phyloP scores from a whole-genome alignment of 2,113 vertebrate species.

The Syngnathus floridae region DNA sequence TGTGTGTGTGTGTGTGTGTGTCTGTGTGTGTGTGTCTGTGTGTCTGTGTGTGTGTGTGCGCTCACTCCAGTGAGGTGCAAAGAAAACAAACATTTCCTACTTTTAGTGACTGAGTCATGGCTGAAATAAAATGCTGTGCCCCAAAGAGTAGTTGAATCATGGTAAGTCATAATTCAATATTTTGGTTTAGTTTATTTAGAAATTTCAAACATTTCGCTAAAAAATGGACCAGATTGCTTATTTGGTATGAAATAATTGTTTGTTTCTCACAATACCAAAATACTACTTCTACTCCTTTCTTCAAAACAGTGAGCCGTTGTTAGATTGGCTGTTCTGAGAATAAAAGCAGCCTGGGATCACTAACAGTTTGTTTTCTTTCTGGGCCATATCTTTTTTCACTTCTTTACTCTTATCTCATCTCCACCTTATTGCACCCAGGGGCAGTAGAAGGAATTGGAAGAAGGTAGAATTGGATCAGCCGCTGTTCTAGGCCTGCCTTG shows the following conservation, averaged over 20 bases:
- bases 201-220: background rate
- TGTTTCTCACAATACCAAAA: background rate
- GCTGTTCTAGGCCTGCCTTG: background rate
- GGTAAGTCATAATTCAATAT: background rate
- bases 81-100: background rate
- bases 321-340: slow-evolving; percentile 17
- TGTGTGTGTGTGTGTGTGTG: background rate
- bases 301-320: slow-evolving; percentile 37
- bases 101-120: background rate
- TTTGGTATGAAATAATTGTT: background rate
- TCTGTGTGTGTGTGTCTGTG: no score
- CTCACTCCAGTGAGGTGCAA: no score
- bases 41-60: no score
- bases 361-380: slow-evolving; percentile 26
- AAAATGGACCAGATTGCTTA: background rate
- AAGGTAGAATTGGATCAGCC: background rate
- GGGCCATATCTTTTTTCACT: background rate
- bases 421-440: background rate
- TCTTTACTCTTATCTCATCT: background rate
- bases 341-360: slow-evolving; percentile 39
- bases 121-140: background rate
- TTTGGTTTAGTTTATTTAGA: background rate
- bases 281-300: background rate
- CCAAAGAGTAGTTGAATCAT: background rate
- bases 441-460: background rate